Percentiles rank a stretch among this genome's conserved stretches.
These are phyloP conservation scores for Crotophaga sulcirostris DNA, from an alignment of 2,113 vertebrate species.

Conservation along the genomic window DNA sequence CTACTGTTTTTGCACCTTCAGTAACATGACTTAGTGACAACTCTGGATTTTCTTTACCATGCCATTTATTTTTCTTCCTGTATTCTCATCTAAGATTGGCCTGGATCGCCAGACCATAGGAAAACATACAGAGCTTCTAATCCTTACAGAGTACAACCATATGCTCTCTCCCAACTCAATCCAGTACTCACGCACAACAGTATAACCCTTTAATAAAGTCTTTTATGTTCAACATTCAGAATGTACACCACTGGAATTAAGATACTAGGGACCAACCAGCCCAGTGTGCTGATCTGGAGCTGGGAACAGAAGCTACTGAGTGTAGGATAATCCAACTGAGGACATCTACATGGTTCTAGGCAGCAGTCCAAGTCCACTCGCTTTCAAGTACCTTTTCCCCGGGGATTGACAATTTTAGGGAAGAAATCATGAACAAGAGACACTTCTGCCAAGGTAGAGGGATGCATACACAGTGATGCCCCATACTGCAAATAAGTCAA, in stretches of 20 bases:
- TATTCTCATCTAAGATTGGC: neutral
- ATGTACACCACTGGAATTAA: neutral
- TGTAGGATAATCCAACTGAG: neutral
- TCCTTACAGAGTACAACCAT: neutral
- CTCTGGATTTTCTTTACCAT: neutral
- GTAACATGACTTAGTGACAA: neutral
- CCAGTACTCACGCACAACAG: neutral
- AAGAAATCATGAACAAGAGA: neutral
- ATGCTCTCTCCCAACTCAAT: neutral
- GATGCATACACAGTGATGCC: neutral
- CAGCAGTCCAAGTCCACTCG: neutral
- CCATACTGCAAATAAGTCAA: neutral
- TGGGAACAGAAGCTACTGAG: neutral
- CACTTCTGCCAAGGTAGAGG: neutral
- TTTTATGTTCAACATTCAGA: neutral
- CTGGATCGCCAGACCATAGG: neutral
- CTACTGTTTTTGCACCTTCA: neutral
- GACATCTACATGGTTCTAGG: neutral
- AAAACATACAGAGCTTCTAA: neutral
- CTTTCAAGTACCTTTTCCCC: neutral
- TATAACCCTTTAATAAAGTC: neutral
- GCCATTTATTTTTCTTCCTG: neutral
- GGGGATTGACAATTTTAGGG: neutral
- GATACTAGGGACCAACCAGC: neutral
- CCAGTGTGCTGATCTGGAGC: neutral